A percentile compares a stretch with the other conserved stretches of the same genome.
phyloP scores from a whole-genome alignment of 2,113 vertebrate genomes.

The Lanius ludovicianus region DNA sequence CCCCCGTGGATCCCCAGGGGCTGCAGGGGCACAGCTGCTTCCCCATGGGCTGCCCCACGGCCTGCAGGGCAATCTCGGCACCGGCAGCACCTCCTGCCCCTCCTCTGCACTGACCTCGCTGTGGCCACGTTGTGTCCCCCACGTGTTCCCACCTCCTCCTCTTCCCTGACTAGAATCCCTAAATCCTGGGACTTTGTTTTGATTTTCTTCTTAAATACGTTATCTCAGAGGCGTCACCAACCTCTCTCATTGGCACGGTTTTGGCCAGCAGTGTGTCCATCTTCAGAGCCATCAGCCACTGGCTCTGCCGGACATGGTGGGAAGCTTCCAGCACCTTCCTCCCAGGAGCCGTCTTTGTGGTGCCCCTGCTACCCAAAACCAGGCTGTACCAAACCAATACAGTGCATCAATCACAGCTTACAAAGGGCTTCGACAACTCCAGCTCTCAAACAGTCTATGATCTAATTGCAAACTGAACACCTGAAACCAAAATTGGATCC shows the following conservation, averaged over 20 bases:
- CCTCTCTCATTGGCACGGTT: neutral
- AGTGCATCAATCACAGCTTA: neutral
- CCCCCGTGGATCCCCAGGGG: no score
- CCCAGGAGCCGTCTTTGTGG: neutral
- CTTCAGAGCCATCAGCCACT: neutral
- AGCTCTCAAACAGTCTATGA: neutral
- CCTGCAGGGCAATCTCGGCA: no score
- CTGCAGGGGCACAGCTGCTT: no score
- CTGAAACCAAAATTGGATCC: neutral
- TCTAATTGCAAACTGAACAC: neutral
- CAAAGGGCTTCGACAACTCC: neutral
- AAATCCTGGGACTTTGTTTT: neutral
- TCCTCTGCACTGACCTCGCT: no score
- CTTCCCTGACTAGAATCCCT: neutral
- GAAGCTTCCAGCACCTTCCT: neutral
- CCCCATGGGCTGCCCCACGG: no score
- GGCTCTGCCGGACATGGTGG: neutral
- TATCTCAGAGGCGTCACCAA: neutral
- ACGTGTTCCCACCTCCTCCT: no score
- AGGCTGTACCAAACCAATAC: neutral
- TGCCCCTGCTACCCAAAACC: neutral
- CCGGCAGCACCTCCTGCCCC: no score
- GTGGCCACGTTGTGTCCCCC: no score
- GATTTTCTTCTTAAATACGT: neutral
- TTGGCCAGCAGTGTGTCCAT: neutral